These are phyloP conservation scores for Drosophila bocki DNA, from an alignment of 1,140 invertebrate genomes.

Conservation along the genomic window DNA sequence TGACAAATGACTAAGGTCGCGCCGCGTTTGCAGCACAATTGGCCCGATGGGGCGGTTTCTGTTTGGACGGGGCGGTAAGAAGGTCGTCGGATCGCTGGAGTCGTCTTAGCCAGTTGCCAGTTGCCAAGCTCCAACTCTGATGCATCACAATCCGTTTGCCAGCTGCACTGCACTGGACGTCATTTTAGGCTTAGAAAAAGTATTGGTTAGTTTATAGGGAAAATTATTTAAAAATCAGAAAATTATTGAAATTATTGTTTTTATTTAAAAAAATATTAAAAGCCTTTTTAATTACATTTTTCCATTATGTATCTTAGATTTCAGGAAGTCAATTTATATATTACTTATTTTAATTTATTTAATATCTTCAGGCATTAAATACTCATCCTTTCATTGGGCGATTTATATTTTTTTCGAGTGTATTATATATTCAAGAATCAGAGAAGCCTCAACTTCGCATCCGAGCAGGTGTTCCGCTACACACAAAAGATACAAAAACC, in stretches of 20 bases:
- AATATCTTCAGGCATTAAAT: not conserved
- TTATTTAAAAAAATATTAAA: too few relatives aligned
- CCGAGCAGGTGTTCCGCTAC: conserved; percentile 77
- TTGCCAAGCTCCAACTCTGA: conserved; percentile 34
- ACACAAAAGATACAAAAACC: conserved; percentile 76
- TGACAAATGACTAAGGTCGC: conserved; percentile 82
- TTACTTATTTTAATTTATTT: too few relatives aligned
- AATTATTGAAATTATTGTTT: too few relatives aligned
- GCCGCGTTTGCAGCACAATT: conserved; percentile 62
- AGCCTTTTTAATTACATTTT: too few relatives aligned
- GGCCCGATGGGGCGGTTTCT: conserved; percentile 67
- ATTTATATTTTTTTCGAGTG: conserved; percentile 15
- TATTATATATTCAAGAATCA: conserved; percentile 11
- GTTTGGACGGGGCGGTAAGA: conserved; percentile 77
- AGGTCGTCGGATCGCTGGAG: conserved; percentile 65
- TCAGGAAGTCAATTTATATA: too few relatives aligned
- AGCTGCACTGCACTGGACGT: conserved; percentile 38
- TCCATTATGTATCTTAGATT: too few relatives aligned
- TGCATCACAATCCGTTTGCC: conserved; percentile 37
- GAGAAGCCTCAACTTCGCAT: conserved; percentile 44
- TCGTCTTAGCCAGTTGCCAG: conserved; percentile 34
- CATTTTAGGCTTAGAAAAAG: not conserved
- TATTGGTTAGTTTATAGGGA: too few relatives aligned
- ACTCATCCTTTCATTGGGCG: not conserved
- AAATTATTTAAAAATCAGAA: too few relatives aligned